These are phyloP conservation scores for Melangyna quadrimaculata DNA, from an alignment of 2,888 invertebrate genomes.

Conservation along the genomic window DNA sequence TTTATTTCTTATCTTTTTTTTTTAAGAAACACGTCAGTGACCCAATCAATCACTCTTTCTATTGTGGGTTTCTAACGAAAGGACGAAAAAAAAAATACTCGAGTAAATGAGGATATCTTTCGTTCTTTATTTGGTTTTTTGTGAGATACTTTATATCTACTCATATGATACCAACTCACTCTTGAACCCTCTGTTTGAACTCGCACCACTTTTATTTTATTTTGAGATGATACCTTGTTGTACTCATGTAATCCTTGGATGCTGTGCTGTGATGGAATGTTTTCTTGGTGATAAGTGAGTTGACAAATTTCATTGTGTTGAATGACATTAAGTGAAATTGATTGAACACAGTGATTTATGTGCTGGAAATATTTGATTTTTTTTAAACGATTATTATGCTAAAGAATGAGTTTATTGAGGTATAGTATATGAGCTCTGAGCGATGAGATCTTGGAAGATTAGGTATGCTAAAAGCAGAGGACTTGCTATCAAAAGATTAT, in stretches of 20 bases:
- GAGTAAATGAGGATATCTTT: slow-evolving; percentile 17
- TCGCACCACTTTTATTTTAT: slow-evolving; percentile 9
- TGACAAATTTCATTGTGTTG: slow-evolving; percentile 46
- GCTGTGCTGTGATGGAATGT: slow-evolving; percentile 19
- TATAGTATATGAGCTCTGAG: background rate
- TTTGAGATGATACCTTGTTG: slow-evolving; percentile 20
- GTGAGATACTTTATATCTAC: background rate
- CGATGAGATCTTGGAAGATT: background rate
- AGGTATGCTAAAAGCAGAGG: background rate
- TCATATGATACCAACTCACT: slow-evolving; percentile 3
- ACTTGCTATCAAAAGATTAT: background rate
- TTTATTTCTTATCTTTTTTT: background rate
- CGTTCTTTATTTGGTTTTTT: background rate
- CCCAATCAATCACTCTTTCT: slow-evolving; percentile 49
- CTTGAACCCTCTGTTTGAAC: slow-evolving; percentile 33
- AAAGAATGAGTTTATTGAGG: background rate
- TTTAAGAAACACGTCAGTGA: slow-evolving; percentile 17
- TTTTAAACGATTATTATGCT: slow-evolving; percentile 8
- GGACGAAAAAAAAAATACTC: slow-evolving; percentile 2
- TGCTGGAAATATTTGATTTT: slow-evolving; percentile 32
- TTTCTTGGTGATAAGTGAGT: slow-evolving; percentile 39
- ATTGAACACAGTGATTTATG: slow-evolving; percentile 34
- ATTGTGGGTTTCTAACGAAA: slow-evolving; percentile 6
- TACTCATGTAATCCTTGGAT: slow-evolving; percentile 11
- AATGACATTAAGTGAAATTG: slow-evolving; percentile 31